Conservation (phyloP, 2,888 invertebrate genomes). For the Melanostoma mellinum region DNA sequence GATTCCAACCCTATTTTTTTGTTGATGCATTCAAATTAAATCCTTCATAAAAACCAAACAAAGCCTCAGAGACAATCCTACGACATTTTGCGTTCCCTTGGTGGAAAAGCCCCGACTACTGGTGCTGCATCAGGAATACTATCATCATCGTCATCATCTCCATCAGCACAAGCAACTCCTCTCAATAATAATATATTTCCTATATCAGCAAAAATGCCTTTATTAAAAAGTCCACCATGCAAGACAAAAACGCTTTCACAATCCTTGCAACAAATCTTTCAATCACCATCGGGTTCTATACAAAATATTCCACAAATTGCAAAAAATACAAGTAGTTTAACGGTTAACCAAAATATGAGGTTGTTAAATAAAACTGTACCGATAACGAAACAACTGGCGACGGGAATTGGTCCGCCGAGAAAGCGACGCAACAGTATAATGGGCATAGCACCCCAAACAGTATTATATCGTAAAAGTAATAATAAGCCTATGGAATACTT, state of each 20-base stretch:
- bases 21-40: constrained; percentile 27
- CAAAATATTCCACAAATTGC: constrained; percentile 50
- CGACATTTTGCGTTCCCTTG: constrained; percentile 6
- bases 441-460: constrained; percentile 26
- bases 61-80: constrained; percentile 37
- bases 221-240: not conserved
- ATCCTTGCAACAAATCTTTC: constrained; percentile 74
- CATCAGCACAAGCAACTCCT: constrained; percentile 11
- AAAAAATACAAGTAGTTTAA: constrained; percentile 12
- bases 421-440: constrained; percentile 62
- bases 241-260: constrained; percentile 73
- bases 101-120: not conserved
- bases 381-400: constrained; percentile 6
- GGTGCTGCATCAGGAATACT: not conserved
- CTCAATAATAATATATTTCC: not conserved
- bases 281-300: constrained; percentile 62
- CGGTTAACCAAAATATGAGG: constrained; percentile 17
- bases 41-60: constrained; percentile 16
- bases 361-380: constrained; percentile 36
- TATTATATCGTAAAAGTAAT: constrained; percentile 28
- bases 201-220: not conserved
- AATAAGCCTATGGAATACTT: constrained; percentile 17
- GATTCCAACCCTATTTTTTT: constrained; percentile 44
- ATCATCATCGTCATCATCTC: constrained; percentile 20
- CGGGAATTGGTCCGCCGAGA: constrained; percentile 14